Base-by-base conservation (phyloP, 1,140 invertebrate genomes). In the Rhyzopertha dominica region DNA sequence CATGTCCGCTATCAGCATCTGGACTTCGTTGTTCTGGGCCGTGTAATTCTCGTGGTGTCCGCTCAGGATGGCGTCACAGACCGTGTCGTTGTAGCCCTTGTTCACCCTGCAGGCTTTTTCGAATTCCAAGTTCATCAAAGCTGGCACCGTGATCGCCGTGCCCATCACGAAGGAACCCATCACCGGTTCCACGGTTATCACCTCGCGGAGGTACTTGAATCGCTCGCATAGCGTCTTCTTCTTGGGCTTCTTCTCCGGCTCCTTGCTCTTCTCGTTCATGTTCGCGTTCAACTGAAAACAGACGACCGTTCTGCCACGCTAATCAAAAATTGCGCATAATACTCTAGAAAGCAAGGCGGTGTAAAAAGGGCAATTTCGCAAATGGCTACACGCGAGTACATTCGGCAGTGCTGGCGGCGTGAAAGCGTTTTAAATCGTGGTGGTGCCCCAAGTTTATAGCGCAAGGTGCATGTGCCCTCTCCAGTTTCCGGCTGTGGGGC, bases 21-120 rank as follows among this genome's bases (percentile, higher is more conserved):
- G 62, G 2, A 69, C 62, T 43, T 58, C 20, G 2, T 45, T 25
- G 24, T 59, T 57, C 51, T 61, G 54, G 1, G 46, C 22, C 2
- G 49, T 44, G 36, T 45, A 63, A 29, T 43, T 50, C 28, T 43
- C 19, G 17, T 32, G 24, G 14, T 53, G 65, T 54, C 50, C 74
- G 66, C 34, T 67, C 50, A 54, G 73, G 71, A 43, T 84, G 70
- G 55, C 45, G 23, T 61, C 44, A 32, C 65, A 67, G 18, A 66
- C 47, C 8, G 53, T 55, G 20, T 62, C 58, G 25, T 63, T 58
- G 7, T 53, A 53, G 4, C 28, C 32, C 16, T 52, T 37, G 32
- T 66, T 59, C 2, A 55, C 49, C 17, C 49, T 43, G 30, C 65
- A 67, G 1, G 59, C 49, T 40, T 65, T 67, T 42, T 67, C 61